Evolutionary conservation across 2,888 invertebrate genomes (phyloP).

Genomic region (Ditylenchus weischeri): DNA sequence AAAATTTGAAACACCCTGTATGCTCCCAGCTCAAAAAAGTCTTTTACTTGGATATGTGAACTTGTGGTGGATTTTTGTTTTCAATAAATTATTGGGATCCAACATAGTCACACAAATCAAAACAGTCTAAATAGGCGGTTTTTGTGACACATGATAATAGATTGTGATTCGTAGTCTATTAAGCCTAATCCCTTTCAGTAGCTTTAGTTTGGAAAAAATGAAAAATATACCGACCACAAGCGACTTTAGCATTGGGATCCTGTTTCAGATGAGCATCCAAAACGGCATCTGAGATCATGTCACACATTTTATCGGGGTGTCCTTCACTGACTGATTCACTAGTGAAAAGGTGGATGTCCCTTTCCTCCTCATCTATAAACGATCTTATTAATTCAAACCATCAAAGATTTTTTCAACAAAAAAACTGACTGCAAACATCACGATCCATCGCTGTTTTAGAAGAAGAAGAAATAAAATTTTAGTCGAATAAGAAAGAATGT

Average conservation of each 20-base stretch:
- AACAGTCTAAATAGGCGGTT: too few species aligned
- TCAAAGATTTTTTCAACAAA: neutral
- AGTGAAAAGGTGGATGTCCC: slow-evolving; percentile 34
- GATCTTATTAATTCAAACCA: neutral
- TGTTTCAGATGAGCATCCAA: slow-evolving; percentile 71
- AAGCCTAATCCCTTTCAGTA: too few species aligned
- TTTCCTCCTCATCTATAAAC: slow-evolving; percentile 18
- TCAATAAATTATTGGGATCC: too few species aligned
- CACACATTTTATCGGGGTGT: slow-evolving; percentile 37
- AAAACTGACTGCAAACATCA: slow-evolving; percentile 10
- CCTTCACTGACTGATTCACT: slow-evolving; percentile 36
- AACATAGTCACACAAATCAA: too few species aligned
- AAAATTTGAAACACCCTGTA: too few species aligned
- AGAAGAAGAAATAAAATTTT: neutral
- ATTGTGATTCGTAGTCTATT: too few species aligned
- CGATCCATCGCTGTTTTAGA: neutral
- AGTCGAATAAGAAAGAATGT: neutral
- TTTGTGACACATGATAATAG: too few species aligned
- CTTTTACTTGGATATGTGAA: too few species aligned
- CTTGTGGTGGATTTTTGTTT: too few species aligned
- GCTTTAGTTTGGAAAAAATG: too few species aligned
- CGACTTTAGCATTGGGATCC: slow-evolving; percentile 60
- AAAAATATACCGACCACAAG: slow-evolving; percentile 60
- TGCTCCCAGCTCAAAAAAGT: too few species aligned
- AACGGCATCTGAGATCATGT: slow-evolving; percentile 69